Base-by-base conservation (phyloP, 1,140 invertebrate genomes). In the Tachypleus tridentatus region DNA sequence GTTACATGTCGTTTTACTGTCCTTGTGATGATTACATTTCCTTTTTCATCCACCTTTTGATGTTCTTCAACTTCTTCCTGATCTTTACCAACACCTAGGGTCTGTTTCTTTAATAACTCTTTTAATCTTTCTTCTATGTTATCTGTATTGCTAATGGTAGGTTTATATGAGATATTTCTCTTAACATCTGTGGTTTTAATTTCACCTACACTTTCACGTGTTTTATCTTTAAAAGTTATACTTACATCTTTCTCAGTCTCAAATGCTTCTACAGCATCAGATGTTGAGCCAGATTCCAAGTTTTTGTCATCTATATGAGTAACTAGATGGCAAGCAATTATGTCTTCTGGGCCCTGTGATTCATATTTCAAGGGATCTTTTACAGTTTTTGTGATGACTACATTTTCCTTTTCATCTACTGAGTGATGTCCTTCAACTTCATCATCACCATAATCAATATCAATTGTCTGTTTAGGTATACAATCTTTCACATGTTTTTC, bases 1-100 rank as follows among this genome's bases (percentile, higher is more conserved):
- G 62, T 9, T 8, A 66, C 53, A 54, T 64, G 51, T 47, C 6
- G n/a, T 62, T 53, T 62, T 54, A 62, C 61, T 10, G 49, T 56
- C 10, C 49, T 51, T 52, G 3, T 62, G 49, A 62, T 62, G 10
- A 49, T 62, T 5, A 62, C 48, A 3, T 11, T 57, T 29, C 61
- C 61, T 10, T 4, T 29, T 53, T 62, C 61, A 53, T 57, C 11
- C 4, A 62, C n/a, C 4, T 47, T 5, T 62, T 10, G n/a, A 54
- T 53, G n/a, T 47, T 2, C 48, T 9, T n/a, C 58, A 60, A 48
- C n/a, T 29, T 47, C n/a, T 60, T 60, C 58, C 49, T n/a, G 10
- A 8, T 5, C 5, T 47, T 47, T 54, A 8, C 7, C 29, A 60
- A 48, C 9, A 49, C 49, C 49, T 47, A 29, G 4, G 4, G n/a